Base-by-base conservation (phyloP, 2,888 invertebrate genomes). In the Cloeon dipterum region DNA sequence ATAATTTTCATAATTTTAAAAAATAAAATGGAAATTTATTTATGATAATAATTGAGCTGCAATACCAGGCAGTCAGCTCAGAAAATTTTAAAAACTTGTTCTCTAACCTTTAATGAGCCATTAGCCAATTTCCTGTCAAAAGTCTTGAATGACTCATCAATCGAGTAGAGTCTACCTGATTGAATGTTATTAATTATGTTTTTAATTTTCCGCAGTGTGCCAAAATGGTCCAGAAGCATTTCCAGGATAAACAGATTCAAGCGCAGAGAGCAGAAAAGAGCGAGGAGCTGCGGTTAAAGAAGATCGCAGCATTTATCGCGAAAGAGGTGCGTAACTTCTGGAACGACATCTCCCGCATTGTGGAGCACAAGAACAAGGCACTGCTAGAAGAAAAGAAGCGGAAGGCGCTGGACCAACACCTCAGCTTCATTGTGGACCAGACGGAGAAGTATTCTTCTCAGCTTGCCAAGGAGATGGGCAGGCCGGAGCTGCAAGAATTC, bases 381-480 rank as follows among this genome's bases (percentile, higher is more conserved):
- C 74, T 86, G 46, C 63, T 94, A 41, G 94, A 96, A 56, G 89
- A 89, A 49, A 89, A 91, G 54, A 70, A 91, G 41, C 88, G 93
- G 55, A 78, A 82, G 52, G 93, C 91, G 1, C 63, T 96, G 40
- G 94, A 96, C 63, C 79, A 91, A 52, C 96, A 96, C 59, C 67
- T 98, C 41, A 86, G 86, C 57, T 93, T 93, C 55, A 91, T 98
- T 52, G 94, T 98, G 40, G 94, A 93, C 58, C 88, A 91, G 60
- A 94, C 96, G 0, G 96, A 98, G 58, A 89, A 88, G 53, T 94
- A 91, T 63, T 91, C 91, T 23, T 78, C 81, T 20, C 74, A 82
- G 60, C 61, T 89, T 40, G 83, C 86, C 4, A 85, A 86, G 57
- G 81, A 79, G 44, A 74, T 86, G 65, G 75, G 74, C 18, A 45